These are phyloP conservation scores for Drosophila aldrichi DNA, from an alignment of 2,888 invertebrate species.

Conservation along the genomic window DNA sequence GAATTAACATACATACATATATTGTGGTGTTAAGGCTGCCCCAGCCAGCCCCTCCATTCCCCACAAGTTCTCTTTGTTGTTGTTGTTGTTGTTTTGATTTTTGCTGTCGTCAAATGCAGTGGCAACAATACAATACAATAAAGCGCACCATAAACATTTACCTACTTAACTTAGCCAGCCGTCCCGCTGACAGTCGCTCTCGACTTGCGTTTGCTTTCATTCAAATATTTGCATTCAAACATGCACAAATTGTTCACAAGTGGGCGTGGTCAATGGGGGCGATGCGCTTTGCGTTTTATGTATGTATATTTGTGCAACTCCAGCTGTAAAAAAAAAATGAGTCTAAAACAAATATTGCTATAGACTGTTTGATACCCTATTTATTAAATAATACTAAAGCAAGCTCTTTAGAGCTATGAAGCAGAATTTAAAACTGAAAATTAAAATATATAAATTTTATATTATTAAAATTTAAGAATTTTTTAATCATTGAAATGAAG, in stretches of 20 bases:
- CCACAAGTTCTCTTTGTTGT: constrained; percentile 18
- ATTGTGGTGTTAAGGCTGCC: constrained; percentile 7
- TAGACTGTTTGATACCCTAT: background rate
- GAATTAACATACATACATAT: constrained; percentile 71
- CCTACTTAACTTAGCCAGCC: constrained; percentile 52
- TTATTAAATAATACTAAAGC: background rate
- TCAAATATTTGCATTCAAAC: constrained; percentile 64
- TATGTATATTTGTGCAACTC: constrained; percentile 80
- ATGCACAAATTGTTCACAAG: constrained; percentile 34
- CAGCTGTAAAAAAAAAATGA: constrained; percentile 46
- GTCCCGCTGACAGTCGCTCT: constrained; percentile 1
- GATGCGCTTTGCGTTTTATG: constrained; percentile 46
- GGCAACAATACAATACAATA: constrained; percentile 22
- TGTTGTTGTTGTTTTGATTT: constrained; percentile 38
- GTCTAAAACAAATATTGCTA: background rate
- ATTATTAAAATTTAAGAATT: too few relatives aligned
- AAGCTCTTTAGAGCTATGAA: too few relatives aligned
- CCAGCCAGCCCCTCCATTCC: background rate
- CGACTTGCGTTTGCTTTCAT: constrained; percentile 55
- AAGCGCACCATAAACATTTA: constrained; percentile 65
- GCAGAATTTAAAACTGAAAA: too few relatives aligned
- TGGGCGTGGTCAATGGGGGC: constrained; percentile 2
- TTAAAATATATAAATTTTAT: too few relatives aligned
- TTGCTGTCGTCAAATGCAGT: constrained; percentile 62
- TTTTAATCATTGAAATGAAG: too few relatives aligned